Base-by-base conservation (phyloP, 1,140 invertebrate genomes). In the Brachionus paranguensis region DNA sequence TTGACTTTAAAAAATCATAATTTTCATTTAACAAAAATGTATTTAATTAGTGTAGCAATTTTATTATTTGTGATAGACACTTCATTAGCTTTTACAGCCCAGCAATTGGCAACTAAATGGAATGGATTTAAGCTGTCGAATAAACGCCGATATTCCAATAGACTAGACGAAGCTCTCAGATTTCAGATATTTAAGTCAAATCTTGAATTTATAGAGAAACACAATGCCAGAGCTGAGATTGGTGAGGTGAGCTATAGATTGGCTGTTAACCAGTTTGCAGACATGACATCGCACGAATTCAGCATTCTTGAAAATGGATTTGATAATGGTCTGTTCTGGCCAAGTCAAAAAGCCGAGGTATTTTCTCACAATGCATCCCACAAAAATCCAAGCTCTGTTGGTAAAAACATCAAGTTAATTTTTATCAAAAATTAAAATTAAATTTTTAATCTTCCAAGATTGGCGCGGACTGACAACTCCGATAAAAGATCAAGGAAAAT, bases 231-330 rank as follows among this genome's bases (percentile, higher is more conserved):
- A 74, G 87, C 85, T 60, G 84, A 86, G 37, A 68, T 84, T 20
- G 86, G 86, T 45, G 43, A 86, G 60, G 86, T 87, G 45, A 86
- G 85, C 17, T 89, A 86, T 85, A 86, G 53, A 41, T 68, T 88
- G 43, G 88, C 86, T 3, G 84, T 88, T 10, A 89, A 89, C 86
- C 84, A 88, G 43, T 88, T 87, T 79, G 78, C 87, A 41, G 88
- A 89, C 74, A 65, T 88, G 86, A 85, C 78, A n/a, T 53, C 65
- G 1, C 24, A 81, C 14, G 84, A 85, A 20, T 85, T 83, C 41
- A 17, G 53, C 17, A 41, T 20, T 33, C 12, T 79, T 41, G n/a
- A 41, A 43, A 79, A 60, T 64, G 50, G 50, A 3, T 79, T 79
- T 64, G 55, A 60, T 24, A 0, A 55, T 37, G 55, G 43, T 41